Conservation (phyloP, 2,888 invertebrate genomes). For the Penaeus monodon region DNA sequence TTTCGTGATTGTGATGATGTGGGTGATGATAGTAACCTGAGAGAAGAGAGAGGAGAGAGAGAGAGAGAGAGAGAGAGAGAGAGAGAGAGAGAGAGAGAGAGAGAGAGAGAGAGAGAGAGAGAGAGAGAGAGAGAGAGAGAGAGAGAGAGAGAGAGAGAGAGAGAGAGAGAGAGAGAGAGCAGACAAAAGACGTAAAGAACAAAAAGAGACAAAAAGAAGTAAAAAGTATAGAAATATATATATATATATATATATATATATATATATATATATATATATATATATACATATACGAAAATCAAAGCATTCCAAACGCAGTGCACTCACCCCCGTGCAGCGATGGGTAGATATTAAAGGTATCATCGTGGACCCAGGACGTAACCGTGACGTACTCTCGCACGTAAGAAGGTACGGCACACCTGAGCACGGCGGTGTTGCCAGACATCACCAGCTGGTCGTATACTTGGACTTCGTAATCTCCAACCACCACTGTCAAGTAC, state of each 20-base stretch:
- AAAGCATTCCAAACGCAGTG: neutral
- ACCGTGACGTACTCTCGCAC: conserved; percentile 58
- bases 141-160: neutral
- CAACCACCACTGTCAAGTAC: conserved; percentile 48
- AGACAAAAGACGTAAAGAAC: neutral
- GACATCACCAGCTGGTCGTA: conserved; percentile 56
- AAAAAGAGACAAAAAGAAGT: neutral
- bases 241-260: too few relatives aligned
- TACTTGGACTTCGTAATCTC: conserved; percentile 58
- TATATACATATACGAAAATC: too few relatives aligned
- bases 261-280: too few relatives aligned
- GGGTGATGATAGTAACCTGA: too few relatives aligned
- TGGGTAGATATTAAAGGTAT: conserved; percentile 56
- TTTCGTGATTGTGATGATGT: too few relatives aligned
- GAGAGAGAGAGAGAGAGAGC: neutral
- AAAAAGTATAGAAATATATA: neutral
- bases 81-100: neutral
- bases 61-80: neutral
- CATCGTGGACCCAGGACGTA: conserved; percentile 60
- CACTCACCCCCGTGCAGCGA: conserved; percentile 57
- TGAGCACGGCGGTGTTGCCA: conserved; percentile 58
- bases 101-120: neutral
- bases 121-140: neutral
- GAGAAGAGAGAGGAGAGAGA: too few relatives aligned
- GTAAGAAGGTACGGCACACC: conserved; percentile 59